Percentiles rank a stretch among this genome's conserved stretches.
Evolutionary conservation across 2,888 invertebrate genomes (phyloP).

Genomic region (Andrena haemorrhoa): DNA sequence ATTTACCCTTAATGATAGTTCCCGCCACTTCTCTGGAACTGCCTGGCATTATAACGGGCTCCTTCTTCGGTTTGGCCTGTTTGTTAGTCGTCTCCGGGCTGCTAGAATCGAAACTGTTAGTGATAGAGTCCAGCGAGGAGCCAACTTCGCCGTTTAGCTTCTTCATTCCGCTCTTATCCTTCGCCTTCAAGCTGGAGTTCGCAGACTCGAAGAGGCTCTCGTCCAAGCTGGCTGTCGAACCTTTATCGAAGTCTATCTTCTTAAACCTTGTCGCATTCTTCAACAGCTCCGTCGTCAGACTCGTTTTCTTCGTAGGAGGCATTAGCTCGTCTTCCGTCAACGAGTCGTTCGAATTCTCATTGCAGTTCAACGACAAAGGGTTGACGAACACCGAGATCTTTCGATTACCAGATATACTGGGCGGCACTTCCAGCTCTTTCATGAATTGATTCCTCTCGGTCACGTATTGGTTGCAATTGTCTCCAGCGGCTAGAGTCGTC

Average conservation of each 20-base stretch:
- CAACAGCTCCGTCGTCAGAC: constrained; percentile 77
- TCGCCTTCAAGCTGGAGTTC: constrained; percentile 74
- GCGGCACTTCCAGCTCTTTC: constrained; percentile 86
- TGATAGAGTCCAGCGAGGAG: constrained; percentile 82
- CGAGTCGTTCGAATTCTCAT: constrained; percentile 82
- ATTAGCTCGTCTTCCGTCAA: constrained; percentile 80
- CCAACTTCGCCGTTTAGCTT: constrained; percentile 79
- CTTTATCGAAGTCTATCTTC: constrained; percentile 80
- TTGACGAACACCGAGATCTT: constrained; percentile 90
- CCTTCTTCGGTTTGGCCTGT: constrained; percentile 73
- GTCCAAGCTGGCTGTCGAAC: constrained; percentile 81
- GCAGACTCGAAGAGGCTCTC: constrained; percentile 82
- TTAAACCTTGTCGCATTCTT: constrained; percentile 82
- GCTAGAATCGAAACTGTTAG: constrained; percentile 82
- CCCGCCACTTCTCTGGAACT: constrained; percentile 81
- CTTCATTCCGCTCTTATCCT: constrained; percentile 81
- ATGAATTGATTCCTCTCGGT: constrained; percentile 84
- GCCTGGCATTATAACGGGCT: constrained; percentile 75
- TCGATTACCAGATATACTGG: constrained; percentile 85
- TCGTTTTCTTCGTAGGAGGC: constrained; percentile 69
- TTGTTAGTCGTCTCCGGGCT: constrained; percentile 79
- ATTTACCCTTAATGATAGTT: constrained; percentile 82
- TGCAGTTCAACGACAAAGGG: constrained; percentile 85
- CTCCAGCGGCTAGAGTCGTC: constrained; percentile 85
- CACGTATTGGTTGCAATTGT: constrained; percentile 84